These are phyloP conservation scores for Lagocephalus sceleratus DNA, from an alignment of 2,797 vertebrate genomes.

Conservation along the genomic window DNA sequence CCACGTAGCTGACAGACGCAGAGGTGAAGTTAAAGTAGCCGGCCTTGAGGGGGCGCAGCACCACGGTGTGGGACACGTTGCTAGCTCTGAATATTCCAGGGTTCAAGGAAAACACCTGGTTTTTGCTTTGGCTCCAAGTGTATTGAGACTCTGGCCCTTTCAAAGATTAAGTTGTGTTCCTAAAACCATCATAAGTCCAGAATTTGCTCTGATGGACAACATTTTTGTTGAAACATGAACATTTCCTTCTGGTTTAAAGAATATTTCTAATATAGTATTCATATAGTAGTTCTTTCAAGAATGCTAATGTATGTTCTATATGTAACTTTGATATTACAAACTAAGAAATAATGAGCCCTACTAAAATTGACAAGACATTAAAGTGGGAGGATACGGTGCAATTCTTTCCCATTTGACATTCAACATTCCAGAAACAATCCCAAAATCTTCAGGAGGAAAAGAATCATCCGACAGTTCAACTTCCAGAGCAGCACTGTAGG, in stretches of 20 bases:
- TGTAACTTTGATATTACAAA: neutral
- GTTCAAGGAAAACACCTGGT: constrained; percentile 61
- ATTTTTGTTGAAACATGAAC: no score
- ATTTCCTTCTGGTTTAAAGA: no score
- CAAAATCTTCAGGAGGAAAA: constrained; percentile 95
- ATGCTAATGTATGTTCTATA: no score
- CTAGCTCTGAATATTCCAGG: constrained; percentile 77
- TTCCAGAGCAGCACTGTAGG: constrained; percentile 86
- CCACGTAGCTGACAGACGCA: constrained; percentile 88
- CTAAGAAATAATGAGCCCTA: neutral
- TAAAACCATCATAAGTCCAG: no score
- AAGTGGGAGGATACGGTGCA: constrained; percentile 88
- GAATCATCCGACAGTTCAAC: constrained; percentile 95
- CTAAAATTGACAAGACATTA: neutral
- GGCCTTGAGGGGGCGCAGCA: constrained; percentile 90
- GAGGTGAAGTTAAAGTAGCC: constrained; percentile 98
- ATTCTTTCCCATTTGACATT: constrained; percentile 97
- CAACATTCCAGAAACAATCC: constrained; percentile 95
- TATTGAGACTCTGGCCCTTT: neutral
- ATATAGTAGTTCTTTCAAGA: no score
- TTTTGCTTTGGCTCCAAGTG: neutral
- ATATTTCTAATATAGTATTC: no score
- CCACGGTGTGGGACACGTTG: constrained; percentile 94
- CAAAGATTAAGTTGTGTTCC: no score
- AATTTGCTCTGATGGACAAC: no score